A percentile compares a stretch with the other conserved stretches of the same genome.
These are phyloP conservation scores for Acrobasis repandana DNA, from an alignment of 2,888 invertebrate genomes.

Conservation along the genomic window DNA sequence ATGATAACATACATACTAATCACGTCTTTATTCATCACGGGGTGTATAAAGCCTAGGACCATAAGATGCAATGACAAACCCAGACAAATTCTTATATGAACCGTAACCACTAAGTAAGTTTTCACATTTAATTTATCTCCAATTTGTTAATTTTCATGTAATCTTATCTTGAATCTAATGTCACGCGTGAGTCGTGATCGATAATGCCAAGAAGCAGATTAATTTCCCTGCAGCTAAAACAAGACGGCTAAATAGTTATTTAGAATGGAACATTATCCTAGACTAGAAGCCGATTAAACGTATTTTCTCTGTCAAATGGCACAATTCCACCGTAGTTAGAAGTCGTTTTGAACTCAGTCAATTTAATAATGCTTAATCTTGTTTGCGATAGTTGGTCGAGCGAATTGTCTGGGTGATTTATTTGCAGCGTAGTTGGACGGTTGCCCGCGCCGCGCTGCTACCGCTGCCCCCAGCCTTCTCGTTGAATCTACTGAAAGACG, in stretches of 20 bases:
- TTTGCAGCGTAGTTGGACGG: slow-evolving; percentile 62
- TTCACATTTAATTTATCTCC: no score
- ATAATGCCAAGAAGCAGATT: slow-evolving; percentile 8
- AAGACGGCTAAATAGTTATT: slow-evolving; percentile 26
- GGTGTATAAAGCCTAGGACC: no score
- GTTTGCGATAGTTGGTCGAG: slow-evolving; percentile 56
- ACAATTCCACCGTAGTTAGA: slow-evolving; percentile 36
- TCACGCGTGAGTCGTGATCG: slow-evolving; percentile 7
- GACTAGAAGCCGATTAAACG: slow-evolving; percentile 9
- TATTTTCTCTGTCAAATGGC: slow-evolving; percentile 26
- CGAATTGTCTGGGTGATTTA: slow-evolving; percentile 67
- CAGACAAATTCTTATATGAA: no score
- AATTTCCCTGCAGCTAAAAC: slow-evolving; percentile 17
- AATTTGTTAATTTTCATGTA: no score
- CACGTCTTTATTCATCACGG: no score
- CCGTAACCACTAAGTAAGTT: no score
- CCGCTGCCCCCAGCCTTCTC: slow-evolving; percentile 30
- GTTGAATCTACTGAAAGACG: slow-evolving; percentile 9
- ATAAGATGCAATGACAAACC: no score
- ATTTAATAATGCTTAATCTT: slow-evolving; percentile 69
- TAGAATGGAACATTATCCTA: slow-evolving; percentile 12
- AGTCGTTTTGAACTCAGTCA: slow-evolving; percentile 52
- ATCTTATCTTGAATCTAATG: neutral
- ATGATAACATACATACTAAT: no score
- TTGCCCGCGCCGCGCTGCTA: slow-evolving; percentile 52